Percentiles rank a stretch among this genome's conserved stretches.
Evolutionary conservation across 2,797 vertebrate species (phyloP).

Genomic region (Prionace glauca): DNA sequence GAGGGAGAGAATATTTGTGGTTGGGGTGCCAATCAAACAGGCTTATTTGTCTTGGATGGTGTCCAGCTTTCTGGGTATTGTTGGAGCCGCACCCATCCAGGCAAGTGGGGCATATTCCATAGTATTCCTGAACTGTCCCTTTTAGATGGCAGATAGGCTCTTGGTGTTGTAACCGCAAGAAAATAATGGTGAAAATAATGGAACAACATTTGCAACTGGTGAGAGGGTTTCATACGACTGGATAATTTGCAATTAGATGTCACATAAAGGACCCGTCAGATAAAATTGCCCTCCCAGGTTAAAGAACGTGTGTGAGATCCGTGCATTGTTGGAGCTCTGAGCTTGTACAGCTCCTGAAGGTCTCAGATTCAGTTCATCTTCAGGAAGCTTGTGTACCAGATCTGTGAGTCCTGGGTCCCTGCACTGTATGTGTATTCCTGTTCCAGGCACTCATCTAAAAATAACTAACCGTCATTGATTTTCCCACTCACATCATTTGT

Average conservation of each 20-base stretch:
- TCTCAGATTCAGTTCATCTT: neutral
- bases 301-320: neutral
- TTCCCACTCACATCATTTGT: conserved; percentile 5
- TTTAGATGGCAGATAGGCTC: neutral
- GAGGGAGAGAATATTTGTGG: neutral
- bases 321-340: neutral
- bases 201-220: neutral
- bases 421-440: neutral
- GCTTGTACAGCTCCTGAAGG: neutral
- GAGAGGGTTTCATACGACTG: neutral
- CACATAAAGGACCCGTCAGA: neutral
- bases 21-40: neutral
- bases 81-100: neutral
- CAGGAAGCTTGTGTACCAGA: neutral
- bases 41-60: neutral
- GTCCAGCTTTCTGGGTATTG: neutral
- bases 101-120: neutral
- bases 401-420: neutral
- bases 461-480: neutral
- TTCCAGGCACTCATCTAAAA: neutral
- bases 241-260: neutral
- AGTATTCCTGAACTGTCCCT: neutral
- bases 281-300: neutral
- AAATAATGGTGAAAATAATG: neutral
- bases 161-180: neutral